Evolutionary conservation across 2,113 vertebrate species (phyloP).

Genomic region (Prionailurus viverrinus): DNA sequence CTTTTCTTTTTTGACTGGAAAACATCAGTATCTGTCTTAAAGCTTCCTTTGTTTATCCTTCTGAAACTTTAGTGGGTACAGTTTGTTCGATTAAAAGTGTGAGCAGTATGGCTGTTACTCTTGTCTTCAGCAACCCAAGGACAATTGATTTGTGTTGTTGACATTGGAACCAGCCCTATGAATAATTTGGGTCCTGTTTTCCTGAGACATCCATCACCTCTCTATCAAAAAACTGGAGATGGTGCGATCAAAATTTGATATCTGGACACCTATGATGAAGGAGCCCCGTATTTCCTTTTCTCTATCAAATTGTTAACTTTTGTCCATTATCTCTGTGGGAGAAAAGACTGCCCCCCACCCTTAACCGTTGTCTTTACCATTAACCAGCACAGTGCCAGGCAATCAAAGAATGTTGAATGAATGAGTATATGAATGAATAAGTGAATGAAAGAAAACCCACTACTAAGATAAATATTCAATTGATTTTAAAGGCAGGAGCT

Average conservation of each 20-base stretch:
- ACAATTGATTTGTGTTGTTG: conserved; percentile 38
- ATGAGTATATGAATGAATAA: not conserved
- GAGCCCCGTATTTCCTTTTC: not conserved
- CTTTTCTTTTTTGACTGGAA: conserved; percentile 26
- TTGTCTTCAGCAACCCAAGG: not conserved
- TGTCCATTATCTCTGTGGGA: not conserved
- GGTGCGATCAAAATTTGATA: not conserved
- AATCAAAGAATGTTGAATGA: not conserved
- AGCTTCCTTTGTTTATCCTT: conserved; percentile 7
- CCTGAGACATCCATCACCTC: not conserved
- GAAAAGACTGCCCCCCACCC: not conserved
- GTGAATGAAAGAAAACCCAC: not conserved
- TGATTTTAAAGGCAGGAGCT: not conserved
- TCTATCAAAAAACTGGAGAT: not conserved
- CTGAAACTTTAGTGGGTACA: not conserved
- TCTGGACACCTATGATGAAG: not conserved
- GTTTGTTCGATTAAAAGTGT: not conserved
- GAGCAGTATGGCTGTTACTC: not conserved
- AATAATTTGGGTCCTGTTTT: conserved; percentile 25
- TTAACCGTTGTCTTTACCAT: not conserved
- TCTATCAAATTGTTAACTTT: not conserved
- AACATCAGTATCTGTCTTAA: not conserved
- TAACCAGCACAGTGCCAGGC: not conserved
- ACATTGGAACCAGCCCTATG: not conserved
- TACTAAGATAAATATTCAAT: not conserved